Base-by-base conservation (phyloP, 2,113 vertebrate genomes). In the Ctenodactylus gundi region DNA sequence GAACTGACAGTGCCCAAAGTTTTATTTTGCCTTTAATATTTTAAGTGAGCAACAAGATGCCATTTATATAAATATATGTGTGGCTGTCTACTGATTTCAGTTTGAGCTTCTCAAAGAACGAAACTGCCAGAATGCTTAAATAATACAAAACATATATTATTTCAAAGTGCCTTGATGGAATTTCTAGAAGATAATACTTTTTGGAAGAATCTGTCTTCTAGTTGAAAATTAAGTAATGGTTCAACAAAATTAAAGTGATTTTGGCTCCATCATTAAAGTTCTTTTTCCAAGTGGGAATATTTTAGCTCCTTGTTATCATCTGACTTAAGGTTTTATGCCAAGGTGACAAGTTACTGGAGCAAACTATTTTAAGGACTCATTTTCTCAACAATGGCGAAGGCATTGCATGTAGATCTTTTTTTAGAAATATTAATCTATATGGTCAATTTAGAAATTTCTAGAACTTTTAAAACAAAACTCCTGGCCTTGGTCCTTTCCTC, bases 21-120 rank as follows among this genome's bases (percentile, higher is more conserved):
- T 98, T 97, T 96, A 97, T 97, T 96, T 96, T 94, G 84, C 94
- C 85, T 31, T 86, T 85, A 97, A 92, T 92, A 95, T 96, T 97
- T 98, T 95, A 96, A 29, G 70, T 68, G 64, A 95, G 96, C 91
- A 46, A 81, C 88, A 91, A 95, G 25, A 88, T 41, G 88, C 78
- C 62, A 84, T 95, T 95, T 97, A 95, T 94, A 91, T 95, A 92
- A 86, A 85, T 93, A 75, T 76, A 91, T 95, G 55, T 20, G 23
- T 90, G 23, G 46, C 90, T 86, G 87, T 68, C 46, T 88, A 80
- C 85, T 60, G 80, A 93, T 93, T 83, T 91, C 81, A 85, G 77
- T 68, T 46, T 88, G 68, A 89, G 58, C 58, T 97, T 75, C 96
- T 86, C 88, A 90, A 93, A 93, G 73, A 70, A 88, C 1, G 5